Evolutionary conservation across 2,888 invertebrate species (phyloP).

Genomic region (Acanthoscelides obtectus): DNA sequence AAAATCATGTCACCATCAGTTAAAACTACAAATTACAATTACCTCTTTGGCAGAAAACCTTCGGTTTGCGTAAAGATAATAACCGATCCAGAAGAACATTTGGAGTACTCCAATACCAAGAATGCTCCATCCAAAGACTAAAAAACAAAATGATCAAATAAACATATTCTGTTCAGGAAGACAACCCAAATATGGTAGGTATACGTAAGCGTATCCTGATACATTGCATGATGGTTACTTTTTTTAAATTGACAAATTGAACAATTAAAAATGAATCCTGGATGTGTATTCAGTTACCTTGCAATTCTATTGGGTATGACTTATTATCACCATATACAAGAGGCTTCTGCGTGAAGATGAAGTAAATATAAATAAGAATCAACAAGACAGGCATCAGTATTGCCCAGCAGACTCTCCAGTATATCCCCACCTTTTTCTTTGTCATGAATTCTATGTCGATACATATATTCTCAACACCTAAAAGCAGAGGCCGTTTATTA

Average conservation of each 20-base stretch:
- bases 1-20: too few relatives aligned
- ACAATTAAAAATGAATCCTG: too few relatives aligned
- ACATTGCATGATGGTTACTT: too few relatives aligned
- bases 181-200: too few relatives aligned
- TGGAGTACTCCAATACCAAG: constrained; percentile 49
- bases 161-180: too few relatives aligned
- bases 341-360: constrained; percentile 57
- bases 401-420: constrained; percentile 80
- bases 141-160: constrained; percentile 13
- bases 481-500: constrained; percentile 11
- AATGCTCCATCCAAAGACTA: constrained; percentile 54
- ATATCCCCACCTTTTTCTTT: constrained; percentile 60
- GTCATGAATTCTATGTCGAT: constrained; percentile 79
- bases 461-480: constrained; percentile 61
- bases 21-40: too few relatives aligned
- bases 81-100: constrained; percentile 51
- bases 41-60: constrained; percentile 24
- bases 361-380: constrained; percentile 67
- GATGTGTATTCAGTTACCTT: constrained; percentile 20
- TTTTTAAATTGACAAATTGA: too few relatives aligned
- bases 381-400: constrained; percentile 68
- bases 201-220: too few relatives aligned
- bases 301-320: constrained; percentile 43
- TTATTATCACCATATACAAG: constrained; percentile 54
- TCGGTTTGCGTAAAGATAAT: constrained; percentile 36